phyloP scores from a whole-genome alignment of 2,888 invertebrate genomes.

The Phanerotoma sp. region DNA sequence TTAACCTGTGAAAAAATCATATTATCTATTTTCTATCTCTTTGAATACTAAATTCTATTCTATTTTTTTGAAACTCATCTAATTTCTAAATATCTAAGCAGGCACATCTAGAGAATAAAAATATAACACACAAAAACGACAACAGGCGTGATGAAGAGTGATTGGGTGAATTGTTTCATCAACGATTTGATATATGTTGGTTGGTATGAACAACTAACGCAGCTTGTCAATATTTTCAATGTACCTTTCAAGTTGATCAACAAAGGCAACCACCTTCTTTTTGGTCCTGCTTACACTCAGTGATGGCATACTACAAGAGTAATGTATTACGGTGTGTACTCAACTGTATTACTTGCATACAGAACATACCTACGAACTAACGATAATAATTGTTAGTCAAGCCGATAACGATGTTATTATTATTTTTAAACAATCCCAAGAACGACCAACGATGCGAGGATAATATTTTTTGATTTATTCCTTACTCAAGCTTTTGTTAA shows the following conservation, averaged over 20 bases:
- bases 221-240: neutral
- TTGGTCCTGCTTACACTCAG: conserved; percentile 54
- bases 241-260: conserved; percentile 56
- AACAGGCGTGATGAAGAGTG: conserved; percentile 7
- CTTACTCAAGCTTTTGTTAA: no score
- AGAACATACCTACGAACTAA: neutral
- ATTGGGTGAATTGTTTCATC: neutral
- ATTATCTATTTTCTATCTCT: no score
- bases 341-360: neutral
- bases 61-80: conserved; percentile 4
- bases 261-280: conserved; percentile 57
- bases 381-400: conserved; percentile 1
- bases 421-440: neutral
- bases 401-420: neutral
- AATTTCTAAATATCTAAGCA: neutral
- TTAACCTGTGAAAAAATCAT: no score
- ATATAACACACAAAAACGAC: no score
- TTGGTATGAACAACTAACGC: neutral
- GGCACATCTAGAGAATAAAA: conserved; percentile 16
- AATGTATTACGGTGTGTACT: conserved; percentile 30
- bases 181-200: conserved; percentile 28
- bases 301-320: conserved; percentile 55
- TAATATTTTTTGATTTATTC: no score
- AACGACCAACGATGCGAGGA: neutral
- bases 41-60: conserved; percentile 9